Base-by-base conservation (phyloP, 2,113 vertebrate species). In the Odobenus rosmarus region DNA sequence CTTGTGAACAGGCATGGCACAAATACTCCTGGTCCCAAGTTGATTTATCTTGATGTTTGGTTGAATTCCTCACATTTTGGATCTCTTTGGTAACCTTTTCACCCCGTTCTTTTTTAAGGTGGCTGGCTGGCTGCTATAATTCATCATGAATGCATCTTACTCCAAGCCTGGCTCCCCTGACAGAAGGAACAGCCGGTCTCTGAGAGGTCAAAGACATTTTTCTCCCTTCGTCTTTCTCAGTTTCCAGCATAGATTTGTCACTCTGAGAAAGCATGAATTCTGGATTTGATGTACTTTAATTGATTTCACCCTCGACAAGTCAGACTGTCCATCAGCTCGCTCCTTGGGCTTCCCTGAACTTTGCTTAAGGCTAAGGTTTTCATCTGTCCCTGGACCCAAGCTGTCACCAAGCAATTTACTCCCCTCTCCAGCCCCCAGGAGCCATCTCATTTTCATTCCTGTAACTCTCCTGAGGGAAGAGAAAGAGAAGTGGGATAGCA, bases 201-300 rank as follows among this genome's bases (percentile, higher is more conserved):
- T 5, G 15, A 97, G 98, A 99, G 99, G 99, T 99, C 99, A 99
- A 98, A 98, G 97, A 98, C 98, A 99, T 99, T 98, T 98, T 98
- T 98, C 98, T 98, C 98, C 97, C 97, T 96, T 98, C 90, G 28
- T 98, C 98, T 99, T 99, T 99, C 98, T 99, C 99, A 98, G 98
- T 99, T 99, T 99, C 99, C 99, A 99, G 98, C 98, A 95, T 98
- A 98, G 99, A 99, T 99, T 99, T 99, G 99, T 99, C 99, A 99
- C 99, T 99, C 99, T 99, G 98, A 98, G 98, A 99, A 99, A 98
- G 99, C 99, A 99, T 99, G 99, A 99, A 99, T 99, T 99, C 99
- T 99, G 99, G 99, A 99, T 99, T 99, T 99, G 99, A 99, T 99
- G 99, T 99, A 99, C 98, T 99, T 99, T 99, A 99, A 99, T 99